Percentiles rank a stretch among this genome's conserved stretches.
phyloP scores from a whole-genome alignment of 2,113 vertebrate genomes.

The Nematolebias whitei region DNA sequence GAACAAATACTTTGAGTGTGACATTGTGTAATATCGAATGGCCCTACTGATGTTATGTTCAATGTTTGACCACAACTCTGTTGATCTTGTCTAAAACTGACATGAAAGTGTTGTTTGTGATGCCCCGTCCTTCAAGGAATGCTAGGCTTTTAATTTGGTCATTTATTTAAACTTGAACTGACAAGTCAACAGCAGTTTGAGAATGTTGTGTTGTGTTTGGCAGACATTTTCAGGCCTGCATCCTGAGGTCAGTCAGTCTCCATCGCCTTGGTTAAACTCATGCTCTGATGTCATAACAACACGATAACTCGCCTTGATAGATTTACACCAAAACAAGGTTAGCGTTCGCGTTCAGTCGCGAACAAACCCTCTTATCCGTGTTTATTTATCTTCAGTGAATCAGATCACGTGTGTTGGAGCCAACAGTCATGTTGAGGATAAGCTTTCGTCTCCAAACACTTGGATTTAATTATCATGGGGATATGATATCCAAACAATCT shows the following conservation, averaged over 20 bases:
- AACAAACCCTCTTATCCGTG: slow-evolving; percentile 62
- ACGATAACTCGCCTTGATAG: slow-evolving; percentile 55
- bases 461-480: slow-evolving; percentile 79
- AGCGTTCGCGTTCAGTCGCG: slow-evolving; percentile 61
- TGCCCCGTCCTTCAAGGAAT: too few relatives aligned
- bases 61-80: too few relatives aligned
- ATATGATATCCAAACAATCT: slow-evolving; percentile 80
- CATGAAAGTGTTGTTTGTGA: too few relatives aligned
- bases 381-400: slow-evolving; percentile 77
- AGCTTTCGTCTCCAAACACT: slow-evolving; percentile 78
- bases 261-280: slow-evolving; percentile 27
- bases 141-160: background rate
- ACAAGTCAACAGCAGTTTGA: slow-evolving; percentile 6
- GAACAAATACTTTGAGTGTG: too few relatives aligned
- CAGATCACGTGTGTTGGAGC: slow-evolving; percentile 70
- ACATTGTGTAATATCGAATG: too few relatives aligned
- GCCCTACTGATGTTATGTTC: too few relatives aligned
- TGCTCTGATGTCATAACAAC: slow-evolving; percentile 64
- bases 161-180: slow-evolving; percentile 18
- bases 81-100: too few relatives aligned
- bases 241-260: slow-evolving; percentile 22
- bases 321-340: slow-evolving; percentile 65
- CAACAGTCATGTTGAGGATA: slow-evolving; percentile 74
- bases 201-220: slow-evolving; percentile 10
- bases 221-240: background rate